A percentile compares a stretch with the other conserved stretches of the same genome.
Evolutionary conservation across 2,113 vertebrate species (phyloP).

Genomic region (Hystrix brachyura): DNA sequence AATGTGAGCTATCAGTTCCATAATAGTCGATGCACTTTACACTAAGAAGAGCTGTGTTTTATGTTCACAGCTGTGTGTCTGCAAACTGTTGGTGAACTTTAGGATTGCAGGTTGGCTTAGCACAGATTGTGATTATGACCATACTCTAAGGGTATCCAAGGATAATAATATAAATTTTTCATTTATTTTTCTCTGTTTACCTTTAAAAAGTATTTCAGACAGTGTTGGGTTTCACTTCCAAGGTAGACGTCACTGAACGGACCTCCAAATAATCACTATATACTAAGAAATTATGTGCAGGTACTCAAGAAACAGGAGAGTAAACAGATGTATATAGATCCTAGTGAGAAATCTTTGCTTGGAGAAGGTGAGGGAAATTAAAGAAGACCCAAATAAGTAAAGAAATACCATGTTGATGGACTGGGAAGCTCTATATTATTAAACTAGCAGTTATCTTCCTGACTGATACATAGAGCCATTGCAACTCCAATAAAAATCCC

Average conservation of each 20-base stretch:
- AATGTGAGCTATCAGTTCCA: background rate
- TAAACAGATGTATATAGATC: background rate
- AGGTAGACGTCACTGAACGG: background rate
- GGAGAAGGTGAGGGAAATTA: background rate
- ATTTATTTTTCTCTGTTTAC: background rate
- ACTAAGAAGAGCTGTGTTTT: slow-evolving; percentile 3
- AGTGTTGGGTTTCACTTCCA: slow-evolving; percentile 11
- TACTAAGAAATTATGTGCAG: background rate
- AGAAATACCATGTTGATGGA: background rate
- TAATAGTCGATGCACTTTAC: background rate
- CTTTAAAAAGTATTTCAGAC: slow-evolving; percentile 6
- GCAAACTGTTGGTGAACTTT: background rate
- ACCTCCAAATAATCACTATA: background rate
- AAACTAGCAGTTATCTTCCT: background rate
- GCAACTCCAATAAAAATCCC: background rate
- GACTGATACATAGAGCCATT: background rate
- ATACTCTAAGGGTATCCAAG: background rate
- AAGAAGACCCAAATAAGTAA: slow-evolving; percentile 33
- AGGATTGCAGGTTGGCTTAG: background rate
- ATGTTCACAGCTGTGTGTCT: background rate
- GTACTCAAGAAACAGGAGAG: background rate
- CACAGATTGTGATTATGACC: slow-evolving; percentile 16
- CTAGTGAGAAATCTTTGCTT: background rate
- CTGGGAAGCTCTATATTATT: background rate
- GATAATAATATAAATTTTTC: background rate